Evolutionary conservation across 2,113 vertebrate species (phyloP).

Genomic region (Myotis lucifugus): DNA sequence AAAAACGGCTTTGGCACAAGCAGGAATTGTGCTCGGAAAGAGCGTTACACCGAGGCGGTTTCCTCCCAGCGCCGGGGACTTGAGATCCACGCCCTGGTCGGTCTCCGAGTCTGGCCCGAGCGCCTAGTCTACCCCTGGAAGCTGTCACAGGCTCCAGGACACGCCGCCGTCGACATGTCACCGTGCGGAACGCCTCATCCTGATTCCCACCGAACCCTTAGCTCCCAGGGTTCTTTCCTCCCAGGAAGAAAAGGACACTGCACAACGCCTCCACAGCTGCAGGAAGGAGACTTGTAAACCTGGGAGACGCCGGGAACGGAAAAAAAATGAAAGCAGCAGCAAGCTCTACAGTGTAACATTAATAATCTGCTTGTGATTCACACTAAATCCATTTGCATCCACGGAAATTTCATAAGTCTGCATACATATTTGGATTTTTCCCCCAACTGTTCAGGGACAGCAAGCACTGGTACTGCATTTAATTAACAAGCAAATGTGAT

Average conservation of each 20-base stretch:
- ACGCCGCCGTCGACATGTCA: constrained; percentile 61
- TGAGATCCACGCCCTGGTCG: constrained; percentile 11
- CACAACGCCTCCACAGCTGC: constrained; percentile 37
- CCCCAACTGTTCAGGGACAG: constrained; percentile 81
- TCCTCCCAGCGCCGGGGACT: constrained; percentile 40
- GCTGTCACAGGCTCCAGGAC: constrained; percentile 62
- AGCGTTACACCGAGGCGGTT: constrained; percentile 45
- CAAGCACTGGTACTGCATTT: constrained; percentile 83
- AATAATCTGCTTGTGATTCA: constrained; percentile 74
- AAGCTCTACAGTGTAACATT: constrained; percentile 48
- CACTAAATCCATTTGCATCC: constrained; percentile 74
- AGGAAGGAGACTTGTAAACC: not conserved
- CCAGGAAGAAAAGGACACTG: constrained; percentile 60
- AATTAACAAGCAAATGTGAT: constrained; percentile 87
- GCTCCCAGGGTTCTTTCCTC: constrained; percentile 48
- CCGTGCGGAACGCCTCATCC: constrained; percentile 66
- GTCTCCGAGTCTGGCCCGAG: constrained; percentile 50
- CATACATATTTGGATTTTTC: constrained; percentile 77
- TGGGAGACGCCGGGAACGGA: not conserved
- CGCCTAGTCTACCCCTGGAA: constrained; percentile 57
- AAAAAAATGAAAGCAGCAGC: constrained; percentile 25
- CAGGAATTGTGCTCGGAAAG: constrained; percentile 74
- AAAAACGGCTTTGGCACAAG: constrained; percentile 73
- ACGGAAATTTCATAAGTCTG: constrained; percentile 81
- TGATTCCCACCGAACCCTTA: constrained; percentile 61